Base-by-base conservation (phyloP, 1,140 invertebrate genomes). In the Drosophila takahashii region DNA sequence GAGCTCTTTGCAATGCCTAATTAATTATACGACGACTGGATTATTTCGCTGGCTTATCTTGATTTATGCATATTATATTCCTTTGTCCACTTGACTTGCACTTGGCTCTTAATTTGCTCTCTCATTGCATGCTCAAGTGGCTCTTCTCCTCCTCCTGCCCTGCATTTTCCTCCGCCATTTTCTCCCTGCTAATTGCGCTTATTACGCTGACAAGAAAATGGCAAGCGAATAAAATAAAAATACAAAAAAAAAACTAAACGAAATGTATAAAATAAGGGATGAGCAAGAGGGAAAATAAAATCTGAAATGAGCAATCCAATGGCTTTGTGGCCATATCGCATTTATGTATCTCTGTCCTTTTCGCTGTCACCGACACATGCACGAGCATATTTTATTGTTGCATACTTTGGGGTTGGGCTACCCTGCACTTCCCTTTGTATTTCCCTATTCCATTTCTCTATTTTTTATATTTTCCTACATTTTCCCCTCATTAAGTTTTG, bases 161-260 rank as follows among this genome's bases (percentile, higher is more conserved):
- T n/a, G n/a, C n/a, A 50, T 50, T 50, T 48, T 13, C 27, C 4
- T 5, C 3, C 6, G 22, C 15, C 13, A 26, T 36, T 39, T 52
- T 37, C 16, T 36, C 45, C 44, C 16, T 65, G 37, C 37, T 86
- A 86, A 86, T 86, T 87, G 83, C 71, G 58, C 84, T 79, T 89
- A 87, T 89, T 87, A 89, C 69, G 61, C 65, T 36, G 61, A 32
- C 61, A 39, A 57, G 52, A 45, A 51, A 56, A 42, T 54, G 36
- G 56, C 32, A 26, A 69, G 44, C 29, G 45, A 34, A 47, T 29
- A 54, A 69, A 50, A 51, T 26, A 47, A 29, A 32, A 32, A 32
- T 22, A 22, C 22, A 3, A 22, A 3, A 22, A 22, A 22, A 22
- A 22, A 22, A 22, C 22, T 1, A 47, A 7, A 22, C 22, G 22